Evolutionary conservation across 2,113 vertebrate species (phyloP).

Genomic region (Nannospalax galili): DNA sequence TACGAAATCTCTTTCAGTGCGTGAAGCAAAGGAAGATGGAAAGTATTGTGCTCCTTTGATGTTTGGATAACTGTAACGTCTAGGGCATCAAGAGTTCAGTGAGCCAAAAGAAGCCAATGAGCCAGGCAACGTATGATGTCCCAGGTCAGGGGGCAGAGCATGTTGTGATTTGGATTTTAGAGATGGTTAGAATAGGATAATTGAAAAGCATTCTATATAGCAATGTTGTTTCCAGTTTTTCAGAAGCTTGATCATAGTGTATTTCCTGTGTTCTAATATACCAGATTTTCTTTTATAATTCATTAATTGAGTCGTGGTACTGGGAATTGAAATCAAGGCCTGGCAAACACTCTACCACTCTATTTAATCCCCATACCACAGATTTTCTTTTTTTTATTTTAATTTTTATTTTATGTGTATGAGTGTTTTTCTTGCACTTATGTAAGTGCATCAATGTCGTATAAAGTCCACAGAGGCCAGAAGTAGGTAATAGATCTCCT

Average conservation of each 20-base stretch:
- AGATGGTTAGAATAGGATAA: neutral
- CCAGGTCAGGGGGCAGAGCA: neutral
- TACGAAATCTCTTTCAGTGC: neutral
- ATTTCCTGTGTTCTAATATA: neutral
- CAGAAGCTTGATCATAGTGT: neutral
- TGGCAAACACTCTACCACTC: neutral
- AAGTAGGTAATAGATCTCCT: no score
- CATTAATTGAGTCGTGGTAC: neutral
- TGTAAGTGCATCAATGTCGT: no score
- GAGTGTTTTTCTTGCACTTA: no score
- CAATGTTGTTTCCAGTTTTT: neutral
- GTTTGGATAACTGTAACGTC: neutral
- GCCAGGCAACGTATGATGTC: neutral
- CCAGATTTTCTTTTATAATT: neutral
- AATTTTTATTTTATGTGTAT: neutral
- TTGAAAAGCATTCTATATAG: neutral
- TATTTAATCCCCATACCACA: neutral
- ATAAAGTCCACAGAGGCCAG: no score
- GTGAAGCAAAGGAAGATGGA: neutral
- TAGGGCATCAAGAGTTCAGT: neutral
- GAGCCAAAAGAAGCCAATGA: neutral
- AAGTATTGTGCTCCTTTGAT: conserved; percentile 37
- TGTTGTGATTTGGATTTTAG: neutral
- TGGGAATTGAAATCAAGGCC: neutral
- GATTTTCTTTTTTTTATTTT: no score